These are phyloP conservation scores for Gryllus longicercus DNA, from an alignment of 2,888 invertebrate species.

Conservation along the genomic window DNA sequence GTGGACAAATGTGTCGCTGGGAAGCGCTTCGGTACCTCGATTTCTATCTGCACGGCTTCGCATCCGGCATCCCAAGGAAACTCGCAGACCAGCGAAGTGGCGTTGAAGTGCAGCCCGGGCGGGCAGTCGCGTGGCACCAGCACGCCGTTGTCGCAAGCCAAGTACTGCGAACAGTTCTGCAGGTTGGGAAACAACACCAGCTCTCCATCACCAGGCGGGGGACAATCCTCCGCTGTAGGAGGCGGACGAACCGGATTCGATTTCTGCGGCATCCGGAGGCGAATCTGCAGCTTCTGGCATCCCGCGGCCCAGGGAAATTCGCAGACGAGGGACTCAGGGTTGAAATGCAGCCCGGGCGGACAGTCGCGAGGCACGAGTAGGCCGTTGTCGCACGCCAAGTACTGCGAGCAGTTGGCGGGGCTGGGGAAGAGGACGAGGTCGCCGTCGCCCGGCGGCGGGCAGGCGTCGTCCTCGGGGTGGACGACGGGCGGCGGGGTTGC, in stretches of 20 bases:
- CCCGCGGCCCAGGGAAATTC: not conserved
- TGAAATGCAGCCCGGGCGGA: constrained; percentile 4
- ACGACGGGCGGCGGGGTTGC: not conserved
- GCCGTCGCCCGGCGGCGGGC: not conserved
- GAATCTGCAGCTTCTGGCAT: not conserved
- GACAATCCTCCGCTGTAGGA: not conserved
- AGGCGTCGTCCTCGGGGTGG: not conserved
- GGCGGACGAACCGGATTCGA: not conserved
- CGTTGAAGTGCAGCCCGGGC: not conserved
- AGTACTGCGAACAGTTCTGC: not conserved
- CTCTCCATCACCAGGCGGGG: not conserved
- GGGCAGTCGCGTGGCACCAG: not conserved
- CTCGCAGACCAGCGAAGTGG: not conserved
- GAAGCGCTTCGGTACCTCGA: not conserved
- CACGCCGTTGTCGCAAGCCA: not conserved
- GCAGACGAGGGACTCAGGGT: not conserved
- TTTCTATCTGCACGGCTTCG: not conserved
- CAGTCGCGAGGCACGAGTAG: not conserved
- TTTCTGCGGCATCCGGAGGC: too few species aligned
- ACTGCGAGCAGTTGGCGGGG: not conserved
- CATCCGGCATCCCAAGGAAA: not conserved
- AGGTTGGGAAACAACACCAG: not conserved
- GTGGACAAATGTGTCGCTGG: not conserved
- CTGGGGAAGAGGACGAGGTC: not conserved
- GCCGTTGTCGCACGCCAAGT: not conserved